A percentile compares a stretch with the other conserved stretches of the same genome.
phyloP scores from a whole-genome alignment of 2,888 invertebrate species.

The Macrosoma leucophasiata region DNA sequence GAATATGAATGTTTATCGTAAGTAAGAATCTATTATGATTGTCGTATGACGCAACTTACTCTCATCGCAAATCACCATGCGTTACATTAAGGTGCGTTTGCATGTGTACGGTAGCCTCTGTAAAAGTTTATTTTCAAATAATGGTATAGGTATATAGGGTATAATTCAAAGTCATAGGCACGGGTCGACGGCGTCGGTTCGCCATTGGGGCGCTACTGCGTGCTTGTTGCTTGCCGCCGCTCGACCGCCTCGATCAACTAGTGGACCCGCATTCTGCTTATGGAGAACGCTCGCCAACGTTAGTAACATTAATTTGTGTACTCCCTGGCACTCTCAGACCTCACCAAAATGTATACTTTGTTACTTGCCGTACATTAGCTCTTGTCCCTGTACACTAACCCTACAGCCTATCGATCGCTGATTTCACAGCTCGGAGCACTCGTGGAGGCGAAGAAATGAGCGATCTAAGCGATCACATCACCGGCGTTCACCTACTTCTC shows the following conservation, averaged over 20 bases:
- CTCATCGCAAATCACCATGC: too few relatives aligned
- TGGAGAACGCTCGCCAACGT: constrained; percentile 55
- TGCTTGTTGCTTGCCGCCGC: constrained; percentile 62
- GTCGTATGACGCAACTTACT: too few relatives aligned
- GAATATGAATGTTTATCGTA: too few relatives aligned
- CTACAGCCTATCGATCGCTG: constrained; percentile 73
- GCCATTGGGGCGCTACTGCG: constrained; percentile 49
- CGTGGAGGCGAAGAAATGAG: constrained; percentile 86
- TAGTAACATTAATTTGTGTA: constrained; percentile 41
- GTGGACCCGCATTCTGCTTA: constrained; percentile 49
- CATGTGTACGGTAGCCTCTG: too few relatives aligned
- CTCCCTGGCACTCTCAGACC: constrained; percentile 43
- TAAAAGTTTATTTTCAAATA: too few relatives aligned
- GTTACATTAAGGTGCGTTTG: too few relatives aligned
- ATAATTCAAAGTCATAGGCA: constrained; percentile 36
- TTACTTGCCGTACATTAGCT: constrained; percentile 22
- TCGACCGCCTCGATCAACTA: constrained; percentile 51
- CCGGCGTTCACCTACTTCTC: constrained; percentile 86
- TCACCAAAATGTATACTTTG: constrained; percentile 46
- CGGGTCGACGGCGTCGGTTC: constrained; percentile 50
- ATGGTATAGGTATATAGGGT: too few relatives aligned
- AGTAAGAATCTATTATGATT: too few relatives aligned
- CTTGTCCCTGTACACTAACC: constrained; percentile 59
- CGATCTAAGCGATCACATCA: constrained; percentile 91
- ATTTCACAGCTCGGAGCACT: constrained; percentile 84